Base-by-base conservation (phyloP, 2,888 invertebrate species). In the Desoria tigrina region DNA sequence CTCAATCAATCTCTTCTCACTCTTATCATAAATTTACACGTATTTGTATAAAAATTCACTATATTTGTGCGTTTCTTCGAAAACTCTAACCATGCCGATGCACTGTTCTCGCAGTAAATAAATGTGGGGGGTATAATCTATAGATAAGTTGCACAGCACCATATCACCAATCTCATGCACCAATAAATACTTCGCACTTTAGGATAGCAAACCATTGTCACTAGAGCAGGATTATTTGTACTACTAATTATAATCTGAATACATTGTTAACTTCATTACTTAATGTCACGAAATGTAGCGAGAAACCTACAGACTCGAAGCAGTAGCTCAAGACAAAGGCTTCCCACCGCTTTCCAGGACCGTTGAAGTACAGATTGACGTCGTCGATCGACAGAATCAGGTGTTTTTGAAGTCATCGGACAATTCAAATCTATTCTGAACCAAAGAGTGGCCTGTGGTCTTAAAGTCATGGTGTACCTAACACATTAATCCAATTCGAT, bases 261-360 rank as follows among this genome's bases (percentile, higher is more conserved):
- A 18, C 6, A 45, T n/a, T 45, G 45, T 45, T 45, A 21, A 18
- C 6, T 45, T 21, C 53, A 32, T 51, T 23, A 51, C 51, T 11
- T 21, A 24, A 24, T 51, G 55, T 26, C 37, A 55, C 66, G 54
- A 59, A 61, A 53, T 59, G 54, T 87, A 94, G 94, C 91, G 94
- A 86, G 94, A 94, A 87, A 92, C 93, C 82, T 95, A 94, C 90
- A 93, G 92, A 87, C 88, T 96, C 88, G 92, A 92, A 87, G 95
- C 96, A 84, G 93, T 91, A 87, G 96, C 96, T 84, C 90, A 93
- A 88, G 97, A 97, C 86, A 93, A 92, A 86, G 96, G 96, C 82
- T 90, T 87, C 84, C 93, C 93, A 83, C 89, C 93, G 84, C 88
- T 95, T 84, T 91, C 92, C 84, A 88, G 94, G 85, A 90, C 92